Conservation (phyloP, 1,140 invertebrate genomes). For the Penaeus indicus region DNA sequence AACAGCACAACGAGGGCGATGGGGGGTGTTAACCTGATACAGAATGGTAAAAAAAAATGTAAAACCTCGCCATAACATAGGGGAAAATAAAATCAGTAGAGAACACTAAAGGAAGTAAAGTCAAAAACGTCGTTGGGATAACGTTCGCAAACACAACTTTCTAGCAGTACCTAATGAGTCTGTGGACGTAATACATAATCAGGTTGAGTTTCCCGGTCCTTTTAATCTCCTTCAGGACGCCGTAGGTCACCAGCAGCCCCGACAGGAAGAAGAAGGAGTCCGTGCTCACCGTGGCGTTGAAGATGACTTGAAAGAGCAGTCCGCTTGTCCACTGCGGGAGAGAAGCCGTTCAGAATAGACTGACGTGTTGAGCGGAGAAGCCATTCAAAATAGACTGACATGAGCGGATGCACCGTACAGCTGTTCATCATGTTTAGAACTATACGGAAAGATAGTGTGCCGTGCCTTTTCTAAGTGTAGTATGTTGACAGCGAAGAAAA, state of each 20-base stretch:
- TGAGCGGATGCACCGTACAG: neutral
- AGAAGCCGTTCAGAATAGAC: conserved; percentile 21
- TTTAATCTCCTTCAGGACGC: conserved; percentile 44
- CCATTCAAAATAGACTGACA: conserved; percentile 5
- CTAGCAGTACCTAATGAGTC: conserved; percentile 37
- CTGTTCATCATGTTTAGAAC: neutral
- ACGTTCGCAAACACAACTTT: too few species aligned
- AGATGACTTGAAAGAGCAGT: too few species aligned
- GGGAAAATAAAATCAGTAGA: too few species aligned
- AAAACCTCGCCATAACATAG: too few species aligned
- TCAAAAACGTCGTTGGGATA: too few species aligned
- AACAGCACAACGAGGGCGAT: neutral
- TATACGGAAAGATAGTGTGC: too few species aligned
- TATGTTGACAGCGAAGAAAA: neutral
- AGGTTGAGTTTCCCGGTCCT: conserved; percentile 36
- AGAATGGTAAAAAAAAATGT: too few species aligned
- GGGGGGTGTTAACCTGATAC: neutral
- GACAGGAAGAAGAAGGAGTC: conserved; percentile 63
- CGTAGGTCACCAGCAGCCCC: conserved; percentile 55
- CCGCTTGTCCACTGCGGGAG: neutral
- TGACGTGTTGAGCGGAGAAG: neutral
- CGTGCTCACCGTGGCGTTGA: too few species aligned
- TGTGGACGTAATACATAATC: conserved; percentile 51
- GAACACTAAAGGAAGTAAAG: too few species aligned
- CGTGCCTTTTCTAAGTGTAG: neutral